A percentile compares a stretch with the other conserved stretches of the same genome.
Evolutionary conservation across 2,113 vertebrate genomes (phyloP).

Genomic region (Xenopus tropicalis): DNA sequence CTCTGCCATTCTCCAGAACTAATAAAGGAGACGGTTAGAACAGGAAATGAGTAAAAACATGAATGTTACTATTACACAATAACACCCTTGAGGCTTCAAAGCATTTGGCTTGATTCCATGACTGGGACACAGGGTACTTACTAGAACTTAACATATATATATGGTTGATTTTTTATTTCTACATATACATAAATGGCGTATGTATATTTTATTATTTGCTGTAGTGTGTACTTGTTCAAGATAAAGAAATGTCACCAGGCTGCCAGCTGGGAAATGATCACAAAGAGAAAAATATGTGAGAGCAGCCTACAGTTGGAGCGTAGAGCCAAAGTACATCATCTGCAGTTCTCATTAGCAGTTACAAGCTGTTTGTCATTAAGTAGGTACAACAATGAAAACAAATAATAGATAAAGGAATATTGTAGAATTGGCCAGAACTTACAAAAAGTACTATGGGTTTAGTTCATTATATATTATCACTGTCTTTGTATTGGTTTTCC

Average conservation of each 20-base stretch:
- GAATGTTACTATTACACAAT: constrained; percentile 37
- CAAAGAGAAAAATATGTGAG: not conserved
- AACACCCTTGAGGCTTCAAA: constrained; percentile 26
- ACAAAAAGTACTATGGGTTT: no score
- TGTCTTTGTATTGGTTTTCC: no score
- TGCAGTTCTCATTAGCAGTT: not conserved
- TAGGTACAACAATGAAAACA: no score
- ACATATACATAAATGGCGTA: not conserved
- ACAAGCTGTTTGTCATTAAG: no score
- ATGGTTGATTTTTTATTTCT: not conserved
- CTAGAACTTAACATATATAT: not conserved
- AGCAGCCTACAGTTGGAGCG: not conserved
- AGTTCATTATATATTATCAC: no score
- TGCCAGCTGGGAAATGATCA: not conserved
- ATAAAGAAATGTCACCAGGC: not conserved
- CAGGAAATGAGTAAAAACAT: constrained; percentile 35
- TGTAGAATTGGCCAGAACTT: no score
- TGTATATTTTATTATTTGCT: not conserved
- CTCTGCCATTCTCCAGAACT: not conserved
- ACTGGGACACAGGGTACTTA: not conserved
- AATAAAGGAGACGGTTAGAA: constrained; percentile 38
- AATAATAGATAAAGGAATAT: no score
- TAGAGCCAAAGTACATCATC: not conserved
- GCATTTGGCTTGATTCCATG: constrained; percentile 13
- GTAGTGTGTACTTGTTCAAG: not conserved